Percentiles rank a stretch among this genome's conserved stretches.
phyloP scores from a whole-genome alignment of 2,113 vertebrate species.

The Prolemur simus region DNA sequence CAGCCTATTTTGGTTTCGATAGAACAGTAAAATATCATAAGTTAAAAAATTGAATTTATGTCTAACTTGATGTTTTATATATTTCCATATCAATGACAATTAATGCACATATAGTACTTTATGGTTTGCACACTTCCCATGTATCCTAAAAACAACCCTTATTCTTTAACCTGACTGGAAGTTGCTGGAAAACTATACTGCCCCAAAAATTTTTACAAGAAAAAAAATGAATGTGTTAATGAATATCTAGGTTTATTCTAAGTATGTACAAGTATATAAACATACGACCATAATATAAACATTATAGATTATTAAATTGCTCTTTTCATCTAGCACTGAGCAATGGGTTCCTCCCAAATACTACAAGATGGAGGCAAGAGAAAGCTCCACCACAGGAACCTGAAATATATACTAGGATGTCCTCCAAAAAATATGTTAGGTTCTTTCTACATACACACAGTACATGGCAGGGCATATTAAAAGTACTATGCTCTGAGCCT shows the following conservation, averaged over 20 bases:
- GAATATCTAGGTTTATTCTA: conserved; percentile 16
- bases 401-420: neutral
- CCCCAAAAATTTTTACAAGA: neutral
- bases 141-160: neutral
- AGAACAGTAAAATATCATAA: neutral
- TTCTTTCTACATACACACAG: neutral
- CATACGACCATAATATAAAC: neutral
- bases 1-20: neutral
- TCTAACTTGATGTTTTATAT: neutral
- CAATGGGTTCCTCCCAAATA: neutral
- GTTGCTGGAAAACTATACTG: neutral
- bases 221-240: neutral
- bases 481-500: neutral
- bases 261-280: neutral
- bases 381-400: neutral
- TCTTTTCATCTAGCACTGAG: neutral
- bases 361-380: neutral
- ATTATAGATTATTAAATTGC: neutral
- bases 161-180: neutral
- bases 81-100: neutral
- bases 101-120: neutral
- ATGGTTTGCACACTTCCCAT: neutral
- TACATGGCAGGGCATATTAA: neutral
- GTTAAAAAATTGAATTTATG: neutral
- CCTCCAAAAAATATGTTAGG: neutral